Percentiles rank a stretch among this genome's conserved stretches.
These are phyloP conservation scores for Griposia aprilina DNA, from an alignment of 2,888 invertebrate species.

Conservation along the genomic window DNA sequence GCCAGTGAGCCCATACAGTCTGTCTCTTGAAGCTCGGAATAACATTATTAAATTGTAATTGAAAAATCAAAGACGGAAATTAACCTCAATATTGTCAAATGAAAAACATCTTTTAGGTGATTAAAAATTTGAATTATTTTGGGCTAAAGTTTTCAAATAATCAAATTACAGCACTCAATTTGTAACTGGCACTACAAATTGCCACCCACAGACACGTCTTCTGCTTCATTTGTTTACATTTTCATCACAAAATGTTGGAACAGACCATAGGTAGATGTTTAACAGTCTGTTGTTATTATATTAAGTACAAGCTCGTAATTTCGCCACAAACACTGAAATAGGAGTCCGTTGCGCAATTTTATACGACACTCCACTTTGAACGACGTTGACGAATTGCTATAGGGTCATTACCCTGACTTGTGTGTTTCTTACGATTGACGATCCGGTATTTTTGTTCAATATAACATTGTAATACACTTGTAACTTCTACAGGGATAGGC, in stretches of 20 bases:
- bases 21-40: too few relatives aligned
- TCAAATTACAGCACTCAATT: background rate
- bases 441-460: slow-evolving; percentile 23
- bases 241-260: background rate
- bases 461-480: slow-evolving; percentile 15
- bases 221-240: background rate
- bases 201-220: background rate
- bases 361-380: slow-evolving; percentile 71
- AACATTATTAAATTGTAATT: background rate
- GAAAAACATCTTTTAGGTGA: background rate
- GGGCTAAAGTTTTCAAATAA: background rate
- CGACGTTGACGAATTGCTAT: slow-evolving; percentile 77
- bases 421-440: slow-evolving; percentile 58
- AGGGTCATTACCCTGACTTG: slow-evolving; percentile 76
- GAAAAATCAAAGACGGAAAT: background rate
- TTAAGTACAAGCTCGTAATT: slow-evolving; percentile 49
- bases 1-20: too few relatives aligned
- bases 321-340: slow-evolving; percentile 71
- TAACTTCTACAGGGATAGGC: background rate
- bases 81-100: background rate
- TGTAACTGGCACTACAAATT: background rate
- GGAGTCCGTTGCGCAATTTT: slow-evolving; percentile 79
- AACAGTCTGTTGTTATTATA: slow-evolving; percentile 15
- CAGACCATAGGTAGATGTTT: background rate
- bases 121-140: background rate